Base-by-base conservation (phyloP, 2,113 vertebrate genomes). In the Regulus satrapa region DNA sequence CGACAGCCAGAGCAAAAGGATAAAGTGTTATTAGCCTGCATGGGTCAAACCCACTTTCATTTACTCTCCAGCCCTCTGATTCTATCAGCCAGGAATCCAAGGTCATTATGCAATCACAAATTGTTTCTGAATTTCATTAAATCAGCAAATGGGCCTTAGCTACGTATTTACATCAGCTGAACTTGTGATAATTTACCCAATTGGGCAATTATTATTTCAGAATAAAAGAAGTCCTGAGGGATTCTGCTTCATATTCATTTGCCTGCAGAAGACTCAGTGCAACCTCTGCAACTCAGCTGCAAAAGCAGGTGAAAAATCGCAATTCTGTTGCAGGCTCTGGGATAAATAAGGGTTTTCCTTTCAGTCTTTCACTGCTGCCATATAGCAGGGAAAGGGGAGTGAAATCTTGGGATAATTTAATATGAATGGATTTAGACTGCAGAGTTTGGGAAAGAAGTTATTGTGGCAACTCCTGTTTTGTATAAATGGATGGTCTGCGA, bases 51-150 rank as follows among this genome's bases (percentile, higher is more conserved):
- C 48, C 68, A 73, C 94, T 97, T 91, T 55, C 88, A 82, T 77
- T 68, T 69, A 56, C 72, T 82, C 51, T 46, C 55, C 24, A 52
- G 73, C 71, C 52, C 63, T 58, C 82, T 62, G 68, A 92, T 97
- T 68, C 91, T 64, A 91, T 88, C 64, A 20, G 80, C 81, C 85
- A 91, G 91, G 94, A 97, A 96, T 90, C 95, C 80, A 81, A 71
- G 81, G 93, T 96, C 92, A 76, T 96, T 94, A 67, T 68, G 83
- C 21, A n/a, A 89, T 74, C 86, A 86, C 85, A 95, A 78, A 95
- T 94, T 82, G 88, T 88, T 96, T 95, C 95, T 97, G 93, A 93
- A 97, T 96, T 94, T 96, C 95, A 96, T 96, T 97, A 95, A 95
- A 89, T 88, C 92, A 88, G 94, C 95, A 95, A 97, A 95, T 73